These are phyloP conservation scores for Lagenorhynchus albirostris DNA, from an alignment of 2,113 vertebrate species.

Conservation along the genomic window DNA sequence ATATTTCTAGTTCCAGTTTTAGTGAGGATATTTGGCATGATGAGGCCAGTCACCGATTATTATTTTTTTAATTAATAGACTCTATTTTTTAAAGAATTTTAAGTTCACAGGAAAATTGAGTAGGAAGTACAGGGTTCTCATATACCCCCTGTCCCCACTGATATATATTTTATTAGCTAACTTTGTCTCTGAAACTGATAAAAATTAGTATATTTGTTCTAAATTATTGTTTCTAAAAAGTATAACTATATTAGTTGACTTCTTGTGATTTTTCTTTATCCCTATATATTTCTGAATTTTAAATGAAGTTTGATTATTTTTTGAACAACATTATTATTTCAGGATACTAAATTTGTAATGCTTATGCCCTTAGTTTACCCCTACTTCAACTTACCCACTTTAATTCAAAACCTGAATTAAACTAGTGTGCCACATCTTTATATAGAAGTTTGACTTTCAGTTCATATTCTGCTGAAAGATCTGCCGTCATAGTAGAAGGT, in stretches of 20 bases:
- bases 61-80: not conserved
- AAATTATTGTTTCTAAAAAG: not conserved
- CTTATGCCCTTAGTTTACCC: not conserved
- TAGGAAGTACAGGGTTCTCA: not conserved
- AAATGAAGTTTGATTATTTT: not conserved
- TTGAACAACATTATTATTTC: not conserved
- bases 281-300: not conserved
- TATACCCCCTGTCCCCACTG: not conserved
- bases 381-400: not conserved
- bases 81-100: not conserved
- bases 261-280: not conserved
- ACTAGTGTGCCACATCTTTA: not conserved
- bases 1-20: conserved; percentile 69
- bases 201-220: not conserved
- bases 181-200: not conserved
- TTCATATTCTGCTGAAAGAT: not conserved
- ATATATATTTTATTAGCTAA: not conserved
- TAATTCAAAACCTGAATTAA: not conserved
- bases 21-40: conserved; percentile 70
- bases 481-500: not conserved
- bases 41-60: conserved; percentile 39
- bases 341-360: not conserved
- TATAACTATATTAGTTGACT: not conserved
- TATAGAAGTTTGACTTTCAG: not conserved
- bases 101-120: not conserved